These are phyloP conservation scores for Pelodiscus sinensis DNA, from an alignment of 2,113 vertebrate genomes.

Conservation along the genomic window DNA sequence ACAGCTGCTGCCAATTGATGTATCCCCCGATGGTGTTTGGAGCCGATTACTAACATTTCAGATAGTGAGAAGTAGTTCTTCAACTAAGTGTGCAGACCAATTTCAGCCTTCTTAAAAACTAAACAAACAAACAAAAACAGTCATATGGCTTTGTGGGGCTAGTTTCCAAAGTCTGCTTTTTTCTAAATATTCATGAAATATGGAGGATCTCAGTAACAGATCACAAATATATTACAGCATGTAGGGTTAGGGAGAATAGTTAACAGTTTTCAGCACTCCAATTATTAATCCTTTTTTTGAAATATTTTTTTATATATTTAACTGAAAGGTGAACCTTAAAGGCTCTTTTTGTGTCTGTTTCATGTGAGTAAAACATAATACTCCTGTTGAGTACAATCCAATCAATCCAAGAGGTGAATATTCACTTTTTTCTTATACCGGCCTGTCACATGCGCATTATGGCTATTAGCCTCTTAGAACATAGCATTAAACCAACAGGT, in stretches of 20 bases:
- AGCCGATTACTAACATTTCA: conserved; percentile 50
- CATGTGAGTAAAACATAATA: background rate
- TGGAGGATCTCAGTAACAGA: background rate
- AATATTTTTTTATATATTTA: background rate
- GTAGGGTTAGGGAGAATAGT: background rate
- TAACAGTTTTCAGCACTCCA: background rate
- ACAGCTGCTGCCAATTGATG: conserved; percentile 62
- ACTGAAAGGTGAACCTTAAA: background rate
- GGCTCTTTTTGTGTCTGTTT: background rate
- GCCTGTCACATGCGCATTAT: fast-evolving
- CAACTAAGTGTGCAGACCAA: background rate
- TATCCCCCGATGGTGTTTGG: conserved; percentile 14
- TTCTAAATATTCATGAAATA: background rate
- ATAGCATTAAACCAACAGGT: background rate
- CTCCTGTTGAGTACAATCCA: background rate
- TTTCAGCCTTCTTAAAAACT: background rate
- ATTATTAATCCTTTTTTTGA: background rate
- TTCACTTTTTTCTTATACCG: background rate
- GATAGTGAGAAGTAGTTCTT: conserved; percentile 29
- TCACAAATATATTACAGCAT: background rate
- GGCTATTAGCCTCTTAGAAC: background rate
- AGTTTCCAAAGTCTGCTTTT: background rate
- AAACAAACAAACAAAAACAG: background rate
- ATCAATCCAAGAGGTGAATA: background rate
- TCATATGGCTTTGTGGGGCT: background rate